A percentile compares a stretch with the other conserved stretches of the same genome.
Conservation (phyloP, 2,797 vertebrate genomes). For the Neosilurus mollespiculum region DNA sequence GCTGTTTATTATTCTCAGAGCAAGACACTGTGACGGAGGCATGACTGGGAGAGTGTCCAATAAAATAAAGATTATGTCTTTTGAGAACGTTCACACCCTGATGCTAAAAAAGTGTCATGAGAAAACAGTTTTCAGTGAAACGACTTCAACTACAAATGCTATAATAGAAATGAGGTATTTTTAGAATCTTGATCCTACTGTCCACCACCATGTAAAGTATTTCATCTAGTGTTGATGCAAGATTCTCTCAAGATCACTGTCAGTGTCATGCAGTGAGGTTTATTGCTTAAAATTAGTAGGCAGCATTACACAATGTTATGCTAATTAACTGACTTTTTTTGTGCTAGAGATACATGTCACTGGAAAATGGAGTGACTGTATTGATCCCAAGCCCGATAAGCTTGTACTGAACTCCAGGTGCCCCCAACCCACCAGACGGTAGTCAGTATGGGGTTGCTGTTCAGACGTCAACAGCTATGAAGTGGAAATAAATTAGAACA, state of each 20-base stretch:
- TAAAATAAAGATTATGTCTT: conserved; percentile 4
- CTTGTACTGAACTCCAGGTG: neutral
- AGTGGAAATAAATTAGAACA: neutral
- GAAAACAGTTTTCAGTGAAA: neutral
- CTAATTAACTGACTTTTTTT: neutral
- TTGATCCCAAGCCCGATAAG: neutral
- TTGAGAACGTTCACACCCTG: neutral
- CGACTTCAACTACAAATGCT: neutral
- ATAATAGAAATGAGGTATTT: neutral
- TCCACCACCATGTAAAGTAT: too few relatives aligned
- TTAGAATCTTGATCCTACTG: neutral
- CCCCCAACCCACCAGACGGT: neutral
- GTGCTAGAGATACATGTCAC: too few relatives aligned
- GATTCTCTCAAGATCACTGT: neutral
- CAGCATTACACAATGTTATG: neutral
- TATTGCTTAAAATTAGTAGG: neutral
- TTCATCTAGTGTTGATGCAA: neutral
- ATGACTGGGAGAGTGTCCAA: neutral
- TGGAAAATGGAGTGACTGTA: neutral
- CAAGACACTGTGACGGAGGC: neutral
- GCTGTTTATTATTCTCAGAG: neutral
- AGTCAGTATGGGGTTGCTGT: neutral
- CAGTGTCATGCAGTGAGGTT: neutral
- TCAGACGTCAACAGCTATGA: neutral
- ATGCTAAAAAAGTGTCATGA: neutral